Evolutionary conservation across 2,113 vertebrate genomes (phyloP).

Genomic region (Cyanoliseus patagonus): DNA sequence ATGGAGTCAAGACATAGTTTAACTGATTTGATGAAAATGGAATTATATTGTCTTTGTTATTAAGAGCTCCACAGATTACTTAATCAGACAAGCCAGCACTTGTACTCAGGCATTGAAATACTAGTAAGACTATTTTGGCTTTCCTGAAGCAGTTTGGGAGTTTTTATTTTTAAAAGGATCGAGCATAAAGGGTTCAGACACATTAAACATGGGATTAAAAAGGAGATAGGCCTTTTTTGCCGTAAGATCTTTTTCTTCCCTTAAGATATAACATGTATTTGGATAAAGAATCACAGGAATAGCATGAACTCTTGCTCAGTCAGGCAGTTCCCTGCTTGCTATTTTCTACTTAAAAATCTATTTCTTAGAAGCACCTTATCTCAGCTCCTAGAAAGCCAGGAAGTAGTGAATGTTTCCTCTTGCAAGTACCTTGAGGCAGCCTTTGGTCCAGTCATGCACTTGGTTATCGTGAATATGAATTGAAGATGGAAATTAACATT

Average conservation of each 20-base stretch:
- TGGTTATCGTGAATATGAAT: background rate
- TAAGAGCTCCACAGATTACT: conserved; percentile 23
- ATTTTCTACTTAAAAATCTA: background rate
- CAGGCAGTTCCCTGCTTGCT: background rate
- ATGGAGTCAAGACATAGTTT: background rate
- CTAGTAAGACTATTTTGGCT: background rate
- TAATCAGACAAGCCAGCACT: conserved; percentile 53
- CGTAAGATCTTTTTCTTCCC: background rate
- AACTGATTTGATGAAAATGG: background rate
- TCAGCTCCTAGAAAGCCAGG: background rate
- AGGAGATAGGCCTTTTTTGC: background rate
- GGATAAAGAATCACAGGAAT: background rate
- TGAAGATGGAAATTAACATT: background rate
- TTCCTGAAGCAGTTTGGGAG: background rate
- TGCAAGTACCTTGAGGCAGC: fast-evolving
- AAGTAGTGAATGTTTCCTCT: background rate
- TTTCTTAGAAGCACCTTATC: conserved; percentile 4
- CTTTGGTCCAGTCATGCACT: background rate
- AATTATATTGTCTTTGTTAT: conserved; percentile 12
- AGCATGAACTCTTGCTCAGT: background rate
- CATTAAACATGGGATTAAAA: background rate
- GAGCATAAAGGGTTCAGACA: background rate
- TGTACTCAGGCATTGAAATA: conserved; percentile 8
- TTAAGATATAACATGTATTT: background rate
- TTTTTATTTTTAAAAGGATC: background rate